These are phyloP conservation scores for Xiphorhynchus elegans DNA, from an alignment of 2,113 vertebrate species.

Conservation along the genomic window DNA sequence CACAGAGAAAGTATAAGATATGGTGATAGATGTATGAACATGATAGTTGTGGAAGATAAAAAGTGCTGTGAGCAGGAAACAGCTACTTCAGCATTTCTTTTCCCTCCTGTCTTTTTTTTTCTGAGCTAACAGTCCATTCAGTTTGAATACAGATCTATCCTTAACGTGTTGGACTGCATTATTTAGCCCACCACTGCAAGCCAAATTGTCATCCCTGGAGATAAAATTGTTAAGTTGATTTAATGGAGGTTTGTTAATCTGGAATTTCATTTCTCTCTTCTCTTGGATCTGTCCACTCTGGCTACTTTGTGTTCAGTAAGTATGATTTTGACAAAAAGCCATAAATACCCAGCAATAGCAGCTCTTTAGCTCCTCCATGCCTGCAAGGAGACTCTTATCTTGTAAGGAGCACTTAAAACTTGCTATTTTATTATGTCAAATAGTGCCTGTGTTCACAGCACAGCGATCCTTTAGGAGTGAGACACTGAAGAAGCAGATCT, in stretches of 20 bases:
- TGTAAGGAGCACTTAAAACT: not conserved
- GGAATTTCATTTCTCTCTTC: not conserved
- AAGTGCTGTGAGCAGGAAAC: not conserved
- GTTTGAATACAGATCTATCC: not conserved
- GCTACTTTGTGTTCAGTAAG: not conserved
- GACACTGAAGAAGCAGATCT: conserved; percentile 1
- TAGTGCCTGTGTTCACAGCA: not conserved
- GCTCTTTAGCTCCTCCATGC: not conserved
- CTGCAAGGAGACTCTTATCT: not conserved
- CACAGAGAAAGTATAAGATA: not conserved
- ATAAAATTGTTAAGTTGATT: conserved; percentile 21
- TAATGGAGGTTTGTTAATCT: conserved; percentile 4
- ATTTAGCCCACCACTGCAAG: conserved; percentile 14
- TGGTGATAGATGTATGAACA: not conserved
- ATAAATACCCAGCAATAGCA: not conserved
- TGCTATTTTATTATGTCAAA: not conserved
- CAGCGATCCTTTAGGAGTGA: not conserved
- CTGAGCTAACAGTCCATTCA: not conserved
- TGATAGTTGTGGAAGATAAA: not conserved
- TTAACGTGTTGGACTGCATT: conserved; percentile 2
- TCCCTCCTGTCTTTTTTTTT: not conserved
- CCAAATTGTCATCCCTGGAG: not conserved
- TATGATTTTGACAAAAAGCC: not conserved
- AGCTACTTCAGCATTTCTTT: conserved; percentile 5
- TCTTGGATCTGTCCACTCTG: not conserved